Conservation (phyloP, 2,888 invertebrate species). For the Trisateles emortualis region DNA sequence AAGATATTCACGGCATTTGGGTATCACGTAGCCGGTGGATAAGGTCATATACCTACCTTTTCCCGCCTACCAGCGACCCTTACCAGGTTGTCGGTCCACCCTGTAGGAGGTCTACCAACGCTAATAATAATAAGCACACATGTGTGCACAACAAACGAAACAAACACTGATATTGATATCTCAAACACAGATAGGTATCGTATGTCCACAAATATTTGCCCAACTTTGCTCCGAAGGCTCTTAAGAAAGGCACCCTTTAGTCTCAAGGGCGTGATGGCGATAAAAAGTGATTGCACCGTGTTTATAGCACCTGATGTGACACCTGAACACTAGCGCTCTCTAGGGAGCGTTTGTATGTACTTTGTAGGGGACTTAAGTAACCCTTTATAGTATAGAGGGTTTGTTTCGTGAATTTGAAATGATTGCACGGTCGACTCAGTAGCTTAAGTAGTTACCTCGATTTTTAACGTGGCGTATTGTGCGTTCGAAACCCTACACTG, state of each 20-base stretch:
- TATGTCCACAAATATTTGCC: conserved; percentile 34
- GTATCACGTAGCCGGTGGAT: too few relatives aligned
- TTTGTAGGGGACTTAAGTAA: conserved; percentile 1
- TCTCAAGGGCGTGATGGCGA: conserved; percentile 54
- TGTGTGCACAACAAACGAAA: too few relatives aligned
- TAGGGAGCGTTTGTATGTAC: conserved; percentile 33
- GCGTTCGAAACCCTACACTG: too few relatives aligned
- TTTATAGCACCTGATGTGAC: conserved; percentile 59
- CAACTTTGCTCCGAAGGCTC: conserved; percentile 17
- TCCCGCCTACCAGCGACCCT: too few relatives aligned
- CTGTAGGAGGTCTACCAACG: too few relatives aligned
- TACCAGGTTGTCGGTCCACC: too few relatives aligned
- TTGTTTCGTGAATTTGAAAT: neutral
- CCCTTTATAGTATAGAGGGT: conserved; percentile 1
- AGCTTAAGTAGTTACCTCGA: too few relatives aligned
- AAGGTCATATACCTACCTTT: too few relatives aligned
- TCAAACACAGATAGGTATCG: conserved; percentile 17
- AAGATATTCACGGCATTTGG: too few relatives aligned
- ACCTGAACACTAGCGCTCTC: conserved; percentile 52
- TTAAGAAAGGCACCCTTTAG: conserved; percentile 30
- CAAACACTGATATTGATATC: conserved; percentile 10
- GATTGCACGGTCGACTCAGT: too few relatives aligned
- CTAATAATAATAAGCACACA: too few relatives aligned
- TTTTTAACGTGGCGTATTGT: too few relatives aligned
- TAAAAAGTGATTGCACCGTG: conserved; percentile 62